Conservation (phyloP, 1,140 invertebrate genomes). For the Magallana gigas region DNA sequence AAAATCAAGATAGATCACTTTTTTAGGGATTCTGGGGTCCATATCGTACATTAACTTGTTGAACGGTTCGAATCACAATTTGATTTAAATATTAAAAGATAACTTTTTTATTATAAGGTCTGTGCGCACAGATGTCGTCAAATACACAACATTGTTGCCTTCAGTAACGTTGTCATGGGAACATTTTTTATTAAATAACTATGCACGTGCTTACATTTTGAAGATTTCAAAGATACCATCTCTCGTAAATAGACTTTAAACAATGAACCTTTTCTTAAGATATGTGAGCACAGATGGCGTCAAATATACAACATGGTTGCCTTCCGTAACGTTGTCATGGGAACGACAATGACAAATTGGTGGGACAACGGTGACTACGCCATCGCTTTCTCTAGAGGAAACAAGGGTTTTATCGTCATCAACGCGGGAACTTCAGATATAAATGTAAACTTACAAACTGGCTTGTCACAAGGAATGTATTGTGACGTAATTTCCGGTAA, state of each 20-base stretch:
- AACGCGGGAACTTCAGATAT: conserved; percentile 67
- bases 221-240: no score
- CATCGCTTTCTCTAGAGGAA: conserved; percentile 74
- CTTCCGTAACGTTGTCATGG: conserved; percentile 68
- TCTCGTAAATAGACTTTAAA: no score
- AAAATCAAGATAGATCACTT: no score
- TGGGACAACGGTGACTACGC: conserved; percentile 73
- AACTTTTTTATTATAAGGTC: no score
- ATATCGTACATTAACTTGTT: no score
- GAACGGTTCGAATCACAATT: no score
- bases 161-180: conserved; percentile 67
- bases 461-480: conserved; percentile 88
- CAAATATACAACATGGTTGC: conserved; percentile 87
- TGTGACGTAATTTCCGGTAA: conserved; percentile 91
- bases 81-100: no score
- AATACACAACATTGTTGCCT: conserved; percentile 85
- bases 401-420: conserved; percentile 72
- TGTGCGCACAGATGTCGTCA: conserved; percentile 89
- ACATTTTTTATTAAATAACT: background rate
- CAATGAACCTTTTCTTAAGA: conserved; percentile 72
- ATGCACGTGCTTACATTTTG: no score
- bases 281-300: conserved; percentile 92
- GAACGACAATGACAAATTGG: conserved; percentile 67
- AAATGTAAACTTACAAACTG: conserved; percentile 84
- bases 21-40: no score